phyloP scores from a whole-genome alignment of 1,140 invertebrate species.

The Drosophila ercepeae region DNA sequence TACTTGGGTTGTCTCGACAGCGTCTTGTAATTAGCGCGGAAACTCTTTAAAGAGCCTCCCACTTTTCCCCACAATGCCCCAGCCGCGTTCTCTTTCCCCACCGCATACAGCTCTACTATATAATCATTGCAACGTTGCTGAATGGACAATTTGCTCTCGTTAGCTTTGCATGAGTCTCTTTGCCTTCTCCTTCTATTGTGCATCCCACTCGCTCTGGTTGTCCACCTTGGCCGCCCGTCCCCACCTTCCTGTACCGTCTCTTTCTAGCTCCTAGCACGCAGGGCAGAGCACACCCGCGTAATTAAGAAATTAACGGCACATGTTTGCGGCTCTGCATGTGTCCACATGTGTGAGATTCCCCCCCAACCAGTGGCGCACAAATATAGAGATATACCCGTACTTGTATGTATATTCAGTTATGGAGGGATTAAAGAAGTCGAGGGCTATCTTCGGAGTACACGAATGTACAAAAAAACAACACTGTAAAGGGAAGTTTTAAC shows the following conservation, averaged over 20 bases:
- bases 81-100: background rate
- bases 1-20: constrained; percentile 70
- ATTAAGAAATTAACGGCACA: constrained; percentile 81
- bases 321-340: constrained; percentile 66
- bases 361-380: background rate
- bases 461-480: background rate
- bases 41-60: constrained; percentile 53
- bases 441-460: background rate
- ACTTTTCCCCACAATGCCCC: background rate
- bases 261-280: constrained; percentile 20
- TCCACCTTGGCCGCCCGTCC: background rate
- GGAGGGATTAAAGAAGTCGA: background rate
- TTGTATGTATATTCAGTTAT: background rate
- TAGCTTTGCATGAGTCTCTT: constrained; percentile 36
- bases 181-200: constrained; percentile 10
- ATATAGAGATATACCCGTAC: too few relatives aligned
- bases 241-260: background rate
- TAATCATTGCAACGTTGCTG: constrained; percentile 47
- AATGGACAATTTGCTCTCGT: constrained; percentile 64
- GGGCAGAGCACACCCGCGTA: constrained; percentile 63
- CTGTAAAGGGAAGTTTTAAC: background rate
- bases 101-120: constrained; percentile 2
- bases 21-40: constrained; percentile 76
- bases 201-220: constrained; percentile 16
- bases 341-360: constrained; percentile 36